These are phyloP conservation scores for Physocephala rufipes DNA, from an alignment of 2,888 invertebrate genomes.

Conservation along the genomic window DNA sequence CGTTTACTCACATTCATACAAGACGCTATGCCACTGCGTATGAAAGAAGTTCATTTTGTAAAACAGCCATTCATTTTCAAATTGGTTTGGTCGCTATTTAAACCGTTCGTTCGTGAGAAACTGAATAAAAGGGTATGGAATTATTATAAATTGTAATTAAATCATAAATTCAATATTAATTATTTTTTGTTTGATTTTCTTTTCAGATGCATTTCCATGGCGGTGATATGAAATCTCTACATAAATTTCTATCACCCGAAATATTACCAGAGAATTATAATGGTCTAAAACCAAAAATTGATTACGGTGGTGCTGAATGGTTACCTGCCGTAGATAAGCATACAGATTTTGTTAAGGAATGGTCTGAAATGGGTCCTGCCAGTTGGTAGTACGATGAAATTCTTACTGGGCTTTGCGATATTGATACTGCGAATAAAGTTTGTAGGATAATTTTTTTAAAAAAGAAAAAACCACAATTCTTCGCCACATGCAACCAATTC, in stretches of 20 bases:
- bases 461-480: too few species aligned
- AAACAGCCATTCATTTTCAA: slow-evolving; percentile 87
- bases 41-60: slow-evolving; percentile 87
- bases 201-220: slow-evolving; percentile 85
- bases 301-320: slow-evolving; percentile 83
- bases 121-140: slow-evolving; percentile 76
- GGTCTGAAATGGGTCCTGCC: slow-evolving; percentile 75
- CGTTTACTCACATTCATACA: slow-evolving; percentile 83
- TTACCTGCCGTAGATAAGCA: slow-evolving; percentile 74
- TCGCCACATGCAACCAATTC: too few species aligned
- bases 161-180: background rate
- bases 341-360: slow-evolving; percentile 73
- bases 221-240: slow-evolving; percentile 79
- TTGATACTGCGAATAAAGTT: background rate
- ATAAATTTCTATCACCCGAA: slow-evolving; percentile 74
- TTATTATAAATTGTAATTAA: background rate
- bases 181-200: background rate
- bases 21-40: slow-evolving; percentile 84
- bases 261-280: slow-evolving; percentile 81
- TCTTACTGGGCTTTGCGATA: background rate
- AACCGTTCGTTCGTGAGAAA: slow-evolving; percentile 83
- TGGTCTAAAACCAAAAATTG: slow-evolving; percentile 76
- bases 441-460: too few species aligned
- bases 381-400: slow-evolving; percentile 65
- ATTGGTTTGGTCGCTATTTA: slow-evolving; percentile 85